A percentile compares a stretch with the other conserved stretches of the same genome.
Evolutionary conservation across 1,140 invertebrate species (phyloP).

Genomic region (Conopomorpha cramerella): DNA sequence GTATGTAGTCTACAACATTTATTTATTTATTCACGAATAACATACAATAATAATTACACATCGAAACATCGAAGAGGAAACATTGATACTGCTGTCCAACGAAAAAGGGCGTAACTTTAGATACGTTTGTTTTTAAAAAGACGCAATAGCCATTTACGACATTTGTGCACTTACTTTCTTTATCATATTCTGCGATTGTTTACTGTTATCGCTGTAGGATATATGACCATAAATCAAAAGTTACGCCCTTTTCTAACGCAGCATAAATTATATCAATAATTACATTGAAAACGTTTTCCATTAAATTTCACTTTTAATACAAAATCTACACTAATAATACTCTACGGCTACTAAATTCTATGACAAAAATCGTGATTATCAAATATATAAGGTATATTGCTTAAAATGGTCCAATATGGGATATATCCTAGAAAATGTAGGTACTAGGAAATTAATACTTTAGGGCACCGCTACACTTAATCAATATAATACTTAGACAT

Average conservation of each 20-base stretch:
- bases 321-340: slow-evolving; percentile 48
- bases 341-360: slow-evolving; percentile 37
- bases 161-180: neutral
- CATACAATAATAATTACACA: too few relatives aligned
- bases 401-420: slow-evolving; percentile 54
- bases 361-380: slow-evolving; percentile 34
- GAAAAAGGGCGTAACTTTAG: too few relatives aligned
- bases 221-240: slow-evolving; percentile 12
- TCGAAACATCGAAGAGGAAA: too few relatives aligned
- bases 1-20: too few relatives aligned
- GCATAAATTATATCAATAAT: slow-evolving; percentile 11
- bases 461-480: too few relatives aligned
- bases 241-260: slow-evolving; percentile 13
- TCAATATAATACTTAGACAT: too few relatives aligned
- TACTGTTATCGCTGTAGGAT: neutral
- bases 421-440: slow-evolving; percentile 37
- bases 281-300: neutral
- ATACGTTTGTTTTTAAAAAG: too few relatives aligned
- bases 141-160: too few relatives aligned
- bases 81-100: too few relatives aligned
- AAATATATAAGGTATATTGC: slow-evolving; percentile 47
- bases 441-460: too few relatives aligned
- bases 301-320: slow-evolving; percentile 15
- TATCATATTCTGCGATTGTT: neutral
- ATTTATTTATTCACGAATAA: too few relatives aligned